phyloP scores from a whole-genome alignment of 1,140 invertebrate species.

The Conopomorpha cramerella region DNA sequence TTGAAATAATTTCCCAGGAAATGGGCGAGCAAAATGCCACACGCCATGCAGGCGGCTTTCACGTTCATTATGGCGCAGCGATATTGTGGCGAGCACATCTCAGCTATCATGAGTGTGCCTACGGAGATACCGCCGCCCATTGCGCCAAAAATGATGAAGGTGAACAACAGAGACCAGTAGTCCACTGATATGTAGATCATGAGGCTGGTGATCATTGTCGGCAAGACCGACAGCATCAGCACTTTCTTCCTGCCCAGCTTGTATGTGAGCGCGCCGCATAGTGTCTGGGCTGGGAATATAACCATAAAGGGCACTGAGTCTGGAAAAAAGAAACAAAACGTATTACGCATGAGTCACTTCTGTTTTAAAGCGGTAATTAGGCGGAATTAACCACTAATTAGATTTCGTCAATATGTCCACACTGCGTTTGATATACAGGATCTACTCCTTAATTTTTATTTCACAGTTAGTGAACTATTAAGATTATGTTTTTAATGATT shows the following conservation, averaged over 20 bases:
- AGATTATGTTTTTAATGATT: too few relatives aligned
- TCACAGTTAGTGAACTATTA: too few relatives aligned
- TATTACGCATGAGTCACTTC: too few relatives aligned
- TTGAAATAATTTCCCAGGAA: neutral
- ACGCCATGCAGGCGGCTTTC: neutral
- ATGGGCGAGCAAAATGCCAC: neutral
- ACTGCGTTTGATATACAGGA: too few relatives aligned
- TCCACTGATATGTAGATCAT: neutral
- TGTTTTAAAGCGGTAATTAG: too few relatives aligned
- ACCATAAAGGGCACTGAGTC: neutral
- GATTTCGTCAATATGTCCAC: too few relatives aligned
- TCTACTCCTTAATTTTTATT: too few relatives aligned
- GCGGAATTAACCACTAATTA: too few relatives aligned
- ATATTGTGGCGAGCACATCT: neutral
- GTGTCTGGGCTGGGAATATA: neutral
- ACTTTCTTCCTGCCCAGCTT: neutral
- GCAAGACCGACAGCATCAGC: neutral
- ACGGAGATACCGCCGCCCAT: neutral
- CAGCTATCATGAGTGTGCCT: neutral
- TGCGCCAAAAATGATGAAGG: neutral
- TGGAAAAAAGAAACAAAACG: too few relatives aligned
- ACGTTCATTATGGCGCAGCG: neutral
- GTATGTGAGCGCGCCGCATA: neutral
- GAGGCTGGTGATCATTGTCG: neutral
- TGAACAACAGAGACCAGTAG: neutral